These are phyloP conservation scores for Poeciliopsis retropinna DNA, from an alignment of 2,113 vertebrate genomes.

Conservation along the genomic window DNA sequence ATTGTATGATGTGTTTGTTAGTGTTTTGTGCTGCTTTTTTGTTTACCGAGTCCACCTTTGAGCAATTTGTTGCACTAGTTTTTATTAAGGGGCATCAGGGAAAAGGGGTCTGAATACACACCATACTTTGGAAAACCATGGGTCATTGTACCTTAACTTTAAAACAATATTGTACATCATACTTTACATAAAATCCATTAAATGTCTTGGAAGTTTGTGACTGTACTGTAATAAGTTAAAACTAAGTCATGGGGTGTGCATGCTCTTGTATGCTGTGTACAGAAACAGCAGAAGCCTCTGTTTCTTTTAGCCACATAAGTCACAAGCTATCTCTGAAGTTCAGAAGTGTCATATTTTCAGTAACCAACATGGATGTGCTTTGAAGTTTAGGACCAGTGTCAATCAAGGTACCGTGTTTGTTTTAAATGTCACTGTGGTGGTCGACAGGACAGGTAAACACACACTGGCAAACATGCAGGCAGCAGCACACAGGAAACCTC, in stretches of 20 bases:
- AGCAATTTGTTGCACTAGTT: not conserved
- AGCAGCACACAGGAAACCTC: conserved; percentile 72
- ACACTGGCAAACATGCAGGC: conserved; percentile 43
- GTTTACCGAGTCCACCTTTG: not conserved
- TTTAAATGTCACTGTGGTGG: conserved; percentile 49
- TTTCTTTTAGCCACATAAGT: not conserved
- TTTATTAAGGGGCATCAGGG: not conserved
- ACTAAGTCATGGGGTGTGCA: not conserved
- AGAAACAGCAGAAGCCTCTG: not conserved
- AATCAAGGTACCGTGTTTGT: conserved; percentile 17
- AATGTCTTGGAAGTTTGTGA: not conserved
- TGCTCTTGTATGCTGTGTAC: not conserved
- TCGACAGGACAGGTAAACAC: conserved; percentile 69
- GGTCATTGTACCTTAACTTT: too few species aligned
- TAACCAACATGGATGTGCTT: conserved; percentile 9
- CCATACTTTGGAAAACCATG: too few species aligned
- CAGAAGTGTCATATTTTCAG: not conserved
- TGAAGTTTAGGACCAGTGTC: conserved; percentile 20
- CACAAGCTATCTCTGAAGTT: not conserved
- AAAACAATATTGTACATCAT: not conserved
- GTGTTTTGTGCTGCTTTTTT: not conserved
- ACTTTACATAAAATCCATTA: not conserved
- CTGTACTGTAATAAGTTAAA: not conserved
- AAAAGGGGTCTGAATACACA: not conserved
- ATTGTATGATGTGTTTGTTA: not conserved